These are phyloP conservation scores for honey bee (Apis mellifera) DNA, from an alignment of 1,140 invertebrate species.

Conservation along the genomic window DNA sequence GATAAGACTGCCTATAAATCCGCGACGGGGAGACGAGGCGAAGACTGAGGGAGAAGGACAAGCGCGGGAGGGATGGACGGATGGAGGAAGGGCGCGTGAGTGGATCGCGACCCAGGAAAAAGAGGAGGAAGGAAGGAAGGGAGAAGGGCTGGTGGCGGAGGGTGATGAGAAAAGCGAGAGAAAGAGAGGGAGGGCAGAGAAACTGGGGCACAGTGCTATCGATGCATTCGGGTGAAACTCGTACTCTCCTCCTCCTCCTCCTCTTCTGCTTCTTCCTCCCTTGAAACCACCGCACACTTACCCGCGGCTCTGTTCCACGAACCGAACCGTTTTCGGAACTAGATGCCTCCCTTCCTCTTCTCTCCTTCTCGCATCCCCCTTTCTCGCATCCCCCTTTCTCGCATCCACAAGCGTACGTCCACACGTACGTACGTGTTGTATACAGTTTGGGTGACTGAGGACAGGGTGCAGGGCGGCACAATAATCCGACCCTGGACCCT, in stretches of 20 bases:
- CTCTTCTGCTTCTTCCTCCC: not conserved
- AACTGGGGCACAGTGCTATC: conserved; percentile 71
- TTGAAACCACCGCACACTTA: not conserved
- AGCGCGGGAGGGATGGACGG: not conserved
- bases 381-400: too few species aligned
- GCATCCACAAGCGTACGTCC: not conserved
- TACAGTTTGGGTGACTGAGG: conserved; percentile 20
- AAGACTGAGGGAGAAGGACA: not conserved
- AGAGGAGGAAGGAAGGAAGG: not conserved
- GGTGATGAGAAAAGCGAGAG: conserved; percentile 25
- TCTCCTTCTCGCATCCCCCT: not conserved
- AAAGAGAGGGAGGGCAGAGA: conserved; percentile 35
- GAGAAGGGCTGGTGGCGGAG: not conserved
- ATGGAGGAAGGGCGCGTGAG: not conserved
- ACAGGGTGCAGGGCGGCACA: conserved; percentile 29
- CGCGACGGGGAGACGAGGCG: conserved; percentile 2
- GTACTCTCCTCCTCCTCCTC: conserved; percentile 23
- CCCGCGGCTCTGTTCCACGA: conserved; percentile 41
- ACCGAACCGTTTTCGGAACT: conserved; percentile 56
- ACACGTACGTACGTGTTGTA: not conserved
- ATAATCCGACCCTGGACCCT: conserved; percentile 58
- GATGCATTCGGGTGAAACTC: conserved; percentile 69
- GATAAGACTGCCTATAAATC: conserved; percentile 66
- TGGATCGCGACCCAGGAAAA: not conserved
- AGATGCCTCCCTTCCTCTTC: not conserved